Conservation (phyloP, 2,888 invertebrate species). For the Trichacis sp. region DNA sequence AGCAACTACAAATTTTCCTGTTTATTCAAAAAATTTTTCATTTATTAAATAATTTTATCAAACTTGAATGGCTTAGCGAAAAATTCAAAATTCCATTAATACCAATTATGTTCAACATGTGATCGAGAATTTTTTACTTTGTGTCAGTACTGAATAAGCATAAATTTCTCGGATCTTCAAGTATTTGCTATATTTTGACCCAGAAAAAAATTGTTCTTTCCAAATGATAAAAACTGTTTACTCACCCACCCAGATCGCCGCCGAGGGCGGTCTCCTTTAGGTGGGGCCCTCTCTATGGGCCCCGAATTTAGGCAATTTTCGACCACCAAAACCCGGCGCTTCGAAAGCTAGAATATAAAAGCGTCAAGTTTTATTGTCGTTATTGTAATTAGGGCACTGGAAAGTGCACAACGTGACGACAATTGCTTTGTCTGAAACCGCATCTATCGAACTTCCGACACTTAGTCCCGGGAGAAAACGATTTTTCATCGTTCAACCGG, state of each 20-base stretch:
- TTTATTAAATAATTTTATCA: no score
- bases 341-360: constrained; percentile 57
- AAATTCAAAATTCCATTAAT: no score
- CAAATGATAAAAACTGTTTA: neutral
- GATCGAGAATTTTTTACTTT: no score
- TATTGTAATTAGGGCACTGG: neutral
- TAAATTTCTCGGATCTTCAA: no score
- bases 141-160: no score
- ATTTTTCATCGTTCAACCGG: neutral
- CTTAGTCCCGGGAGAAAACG: neutral
- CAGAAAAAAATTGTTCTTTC: no score
- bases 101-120: no score
- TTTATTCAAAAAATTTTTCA: no score
- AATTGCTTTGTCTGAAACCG: neutral
- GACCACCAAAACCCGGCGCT: constrained; percentile 62
- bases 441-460: neutral
- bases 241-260: constrained; percentile 56
- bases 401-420: constrained; percentile 9
- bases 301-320: constrained; percentile 52
- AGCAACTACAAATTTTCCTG: no score
- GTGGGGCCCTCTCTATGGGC: constrained; percentile 63
- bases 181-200: no score
- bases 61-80: no score
- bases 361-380: neutral
- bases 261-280: constrained; percentile 57